These are phyloP conservation scores for Chlamydotis undulata DNA, from an alignment of 2,113 vertebrate species.

Conservation along the genomic window DNA sequence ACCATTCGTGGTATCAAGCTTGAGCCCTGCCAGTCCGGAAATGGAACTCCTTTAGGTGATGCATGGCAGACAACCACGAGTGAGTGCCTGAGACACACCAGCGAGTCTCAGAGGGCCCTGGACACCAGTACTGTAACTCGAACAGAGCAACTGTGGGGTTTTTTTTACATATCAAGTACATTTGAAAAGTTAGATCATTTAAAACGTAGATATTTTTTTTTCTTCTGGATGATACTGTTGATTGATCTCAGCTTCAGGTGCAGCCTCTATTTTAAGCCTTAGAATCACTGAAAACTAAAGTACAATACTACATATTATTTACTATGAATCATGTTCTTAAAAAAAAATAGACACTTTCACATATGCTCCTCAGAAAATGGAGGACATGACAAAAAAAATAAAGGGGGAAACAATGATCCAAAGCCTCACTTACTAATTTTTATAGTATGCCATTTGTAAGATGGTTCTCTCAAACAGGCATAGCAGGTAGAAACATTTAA, in stretches of 20 bases:
- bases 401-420: not conserved
- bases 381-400: not conserved
- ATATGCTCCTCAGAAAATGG: not conserved
- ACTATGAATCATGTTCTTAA: not conserved
- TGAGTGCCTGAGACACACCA: not conserved
- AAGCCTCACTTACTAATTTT: not conserved
- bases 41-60: not conserved
- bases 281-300: not conserved
- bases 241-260: not conserved
- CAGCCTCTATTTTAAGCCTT: not conserved
- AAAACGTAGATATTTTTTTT: not conserved
- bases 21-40: not conserved
- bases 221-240: not conserved
- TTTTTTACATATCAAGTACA: not conserved
- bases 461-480: not conserved
- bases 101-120: not conserved
- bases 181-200: not conserved
- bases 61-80: accelerated
- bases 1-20: not conserved
- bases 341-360: not conserved
- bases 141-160: not conserved
- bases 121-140: not conserved
- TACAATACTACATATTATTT: not conserved
- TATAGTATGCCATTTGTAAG: not conserved
- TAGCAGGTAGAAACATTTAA: not conserved